These are phyloP conservation scores for Coleophora deauratella DNA, from an alignment of 2,888 invertebrate genomes.

Conservation along the genomic window DNA sequence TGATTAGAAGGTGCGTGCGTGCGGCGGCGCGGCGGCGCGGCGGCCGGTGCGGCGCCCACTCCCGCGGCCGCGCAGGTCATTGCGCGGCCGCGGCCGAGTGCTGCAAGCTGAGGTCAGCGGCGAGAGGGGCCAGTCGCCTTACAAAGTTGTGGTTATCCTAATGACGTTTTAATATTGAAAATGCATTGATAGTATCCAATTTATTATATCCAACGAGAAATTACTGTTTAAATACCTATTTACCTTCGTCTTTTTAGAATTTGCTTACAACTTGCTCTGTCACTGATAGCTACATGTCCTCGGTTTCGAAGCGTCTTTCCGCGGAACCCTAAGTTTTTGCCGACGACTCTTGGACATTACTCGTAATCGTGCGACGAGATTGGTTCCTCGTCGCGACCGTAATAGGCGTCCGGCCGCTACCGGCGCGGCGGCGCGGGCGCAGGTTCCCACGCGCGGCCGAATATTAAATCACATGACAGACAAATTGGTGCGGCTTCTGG, in stretches of 20 bases:
- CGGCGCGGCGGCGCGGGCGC: slow-evolving; percentile 3
- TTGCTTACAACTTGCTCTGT: too few relatives aligned
- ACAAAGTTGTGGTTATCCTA: too few relatives aligned
- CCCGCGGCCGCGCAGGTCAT: too few relatives aligned
- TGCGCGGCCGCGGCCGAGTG: background rate
- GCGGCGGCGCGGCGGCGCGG: background rate
- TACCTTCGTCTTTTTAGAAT: too few relatives aligned
- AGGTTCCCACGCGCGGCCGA: slow-evolving; percentile 6
- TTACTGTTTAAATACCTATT: too few relatives aligned
- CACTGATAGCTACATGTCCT: too few relatives aligned
- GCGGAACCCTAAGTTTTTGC: slow-evolving; percentile 6
- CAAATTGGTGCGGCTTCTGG: slow-evolving; percentile 12
- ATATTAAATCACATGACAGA: slow-evolving; percentile 49
- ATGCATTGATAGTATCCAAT: too few relatives aligned
- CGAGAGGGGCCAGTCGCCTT: too few relatives aligned
- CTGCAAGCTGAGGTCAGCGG: too few relatives aligned
- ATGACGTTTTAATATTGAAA: too few relatives aligned
- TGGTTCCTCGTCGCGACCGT: slow-evolving; percentile 13
- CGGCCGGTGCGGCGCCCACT: too few relatives aligned
- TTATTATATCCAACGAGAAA: too few relatives aligned
- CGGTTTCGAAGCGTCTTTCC: background rate
- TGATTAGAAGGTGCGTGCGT: background rate
- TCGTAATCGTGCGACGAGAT: slow-evolving; percentile 8
- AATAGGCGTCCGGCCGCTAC: slow-evolving; percentile 11
- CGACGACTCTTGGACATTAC: slow-evolving; percentile 5